These are phyloP conservation scores for Acropternis orthonyx DNA, from an alignment of 2,797 vertebrate species.

Conservation along the genomic window DNA sequence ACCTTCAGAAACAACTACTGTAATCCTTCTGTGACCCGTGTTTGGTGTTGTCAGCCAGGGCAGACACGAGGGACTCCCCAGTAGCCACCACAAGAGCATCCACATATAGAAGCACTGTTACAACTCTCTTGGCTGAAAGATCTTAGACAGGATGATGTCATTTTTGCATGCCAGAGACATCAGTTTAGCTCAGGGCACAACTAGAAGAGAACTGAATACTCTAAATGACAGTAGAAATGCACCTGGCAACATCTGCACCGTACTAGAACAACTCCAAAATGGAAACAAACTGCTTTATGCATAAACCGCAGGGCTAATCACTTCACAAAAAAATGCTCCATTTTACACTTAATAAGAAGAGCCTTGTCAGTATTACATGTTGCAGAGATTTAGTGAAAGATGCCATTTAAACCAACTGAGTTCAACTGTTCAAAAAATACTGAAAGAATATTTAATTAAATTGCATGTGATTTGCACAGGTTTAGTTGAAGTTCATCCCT, in stretches of 20 bases:
- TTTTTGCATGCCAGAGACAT: not conserved
- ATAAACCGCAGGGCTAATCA: not conserved
- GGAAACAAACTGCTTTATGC: not conserved
- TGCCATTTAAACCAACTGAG: not conserved
- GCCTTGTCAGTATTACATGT: not conserved
- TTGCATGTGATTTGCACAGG: not conserved
- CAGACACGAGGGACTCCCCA: not conserved
- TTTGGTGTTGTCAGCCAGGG: not conserved
- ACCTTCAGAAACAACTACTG: not conserved
- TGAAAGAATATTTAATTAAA: not conserved
- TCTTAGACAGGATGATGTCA: not conserved
- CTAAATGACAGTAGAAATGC: not conserved
- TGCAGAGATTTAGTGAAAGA: not conserved
- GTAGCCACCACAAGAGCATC: not conserved
- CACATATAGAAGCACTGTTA: accelerated
- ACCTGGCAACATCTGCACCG: not conserved
- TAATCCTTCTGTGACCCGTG: not conserved
- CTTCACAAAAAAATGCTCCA: not conserved
- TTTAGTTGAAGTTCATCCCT: not conserved
- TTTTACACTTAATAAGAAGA: not conserved
- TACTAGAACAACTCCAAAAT: not conserved
- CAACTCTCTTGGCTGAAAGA: not conserved
- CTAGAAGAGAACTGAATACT: not conserved
- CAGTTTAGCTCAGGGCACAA: accelerated
- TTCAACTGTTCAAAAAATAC: not conserved